Conservation (phyloP, 2,797 vertebrate genomes). For the Chaunax sp. region DNA sequence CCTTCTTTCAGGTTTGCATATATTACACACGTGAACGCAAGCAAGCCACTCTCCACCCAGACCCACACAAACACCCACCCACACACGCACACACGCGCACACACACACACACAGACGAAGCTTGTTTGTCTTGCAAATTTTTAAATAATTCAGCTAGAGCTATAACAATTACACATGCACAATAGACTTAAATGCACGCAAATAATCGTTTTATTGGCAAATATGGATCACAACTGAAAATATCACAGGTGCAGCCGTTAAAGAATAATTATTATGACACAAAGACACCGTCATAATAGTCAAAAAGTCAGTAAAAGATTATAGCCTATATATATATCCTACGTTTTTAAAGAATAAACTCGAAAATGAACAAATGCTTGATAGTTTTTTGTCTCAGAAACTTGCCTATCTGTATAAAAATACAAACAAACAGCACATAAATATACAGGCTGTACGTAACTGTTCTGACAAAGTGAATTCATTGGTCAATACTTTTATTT, state of each 20-base stretch:
- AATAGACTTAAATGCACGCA: conserved; percentile 18
- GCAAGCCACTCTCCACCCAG: no score
- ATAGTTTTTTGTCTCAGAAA: no score
- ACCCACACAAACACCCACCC: conserved; percentile 10
- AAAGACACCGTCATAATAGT: not conserved
- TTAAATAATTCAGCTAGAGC: conserved; percentile 39
- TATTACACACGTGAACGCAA: conserved; percentile 16
- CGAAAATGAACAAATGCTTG: not conserved
- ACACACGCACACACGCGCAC: conserved; percentile 11
- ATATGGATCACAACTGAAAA: conserved; percentile 35
- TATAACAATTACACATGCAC: conserved; percentile 28
- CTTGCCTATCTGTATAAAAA: no score
- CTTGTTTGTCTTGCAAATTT: conserved; percentile 62
- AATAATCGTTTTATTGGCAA: conserved; percentile 22
- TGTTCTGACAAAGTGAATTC: not conserved
- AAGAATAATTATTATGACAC: not conserved
- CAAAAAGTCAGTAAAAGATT: not conserved
- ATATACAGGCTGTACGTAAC: no score
- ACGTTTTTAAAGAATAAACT: not conserved
- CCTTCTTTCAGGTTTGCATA: conserved; percentile 41
- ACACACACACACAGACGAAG: not conserved
- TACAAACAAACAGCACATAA: not conserved
- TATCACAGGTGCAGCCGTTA: not conserved
- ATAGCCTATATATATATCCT: no score
- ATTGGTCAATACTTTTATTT: not conserved